Evolutionary conservation across 2,888 invertebrate species (phyloP), one percentile per base, ranked within the genome.

Genomic region (Caenorhabditis afra): DNA sequence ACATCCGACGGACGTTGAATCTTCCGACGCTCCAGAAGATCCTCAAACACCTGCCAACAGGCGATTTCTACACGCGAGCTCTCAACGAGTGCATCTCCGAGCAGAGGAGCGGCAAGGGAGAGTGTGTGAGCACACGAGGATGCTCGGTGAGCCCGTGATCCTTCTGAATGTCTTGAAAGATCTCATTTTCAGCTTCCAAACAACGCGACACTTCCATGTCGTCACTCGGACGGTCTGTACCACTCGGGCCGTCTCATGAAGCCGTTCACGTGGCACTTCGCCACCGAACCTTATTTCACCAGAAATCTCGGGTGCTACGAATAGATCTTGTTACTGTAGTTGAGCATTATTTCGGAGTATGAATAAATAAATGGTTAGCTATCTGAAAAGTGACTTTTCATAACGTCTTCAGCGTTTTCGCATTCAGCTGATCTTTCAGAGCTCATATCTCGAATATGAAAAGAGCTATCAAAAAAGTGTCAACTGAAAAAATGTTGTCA

Each of bases 241-340:
- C 73, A 73, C 14, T 73, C 73, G 11, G 73, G 57, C 2, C 18
- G 64, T 22, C 41, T 20, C 1, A 73, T 64, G 64, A 55, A 47
- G 12, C 73, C 73, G 2, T 73, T 64, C 64, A 73, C 64, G 10
- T 73, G n/a, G 39, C 73, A 73, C 50, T 73, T 64, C 37, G 58
- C 64, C 11, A 73, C 73, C 12, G 73, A 73, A 52, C 58, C 49
- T 14, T 73, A 73, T 52, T 73, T 64, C 29, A 73, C 73, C 14
- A 73, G 73, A 35, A 73, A 73, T 45, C 58, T 73, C 44, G 73
- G 73, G 18, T 73, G 73, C 44, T 73, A 73, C 50, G 55, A 73
- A 16, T 73, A 50, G 47, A 61, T 35, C 50, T 64, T 41, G 50
- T 41, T 41, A 10, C n/a, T 12, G 47, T 14, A 23, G 1, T 29